phyloP scores from a whole-genome alignment of 2,888 invertebrate species.

The Tachina fera region DNA sequence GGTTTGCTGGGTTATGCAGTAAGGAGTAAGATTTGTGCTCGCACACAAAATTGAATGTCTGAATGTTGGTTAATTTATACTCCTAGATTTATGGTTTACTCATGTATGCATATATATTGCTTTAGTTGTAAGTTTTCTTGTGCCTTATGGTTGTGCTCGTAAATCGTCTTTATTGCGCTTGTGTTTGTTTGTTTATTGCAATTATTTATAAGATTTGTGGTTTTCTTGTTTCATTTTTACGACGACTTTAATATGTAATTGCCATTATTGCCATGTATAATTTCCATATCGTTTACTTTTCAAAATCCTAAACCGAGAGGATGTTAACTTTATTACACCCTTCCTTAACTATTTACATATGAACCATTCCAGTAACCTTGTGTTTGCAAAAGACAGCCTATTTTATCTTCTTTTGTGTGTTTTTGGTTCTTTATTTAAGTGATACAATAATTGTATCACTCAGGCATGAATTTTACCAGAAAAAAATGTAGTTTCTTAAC shows the following conservation, averaged over 20 bases:
- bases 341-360: constrained; percentile 15
- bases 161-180: constrained; percentile 75
- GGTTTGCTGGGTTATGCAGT: neutral
- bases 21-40: constrained; percentile 28
- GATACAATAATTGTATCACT: neutral
- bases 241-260: constrained; percentile 28
- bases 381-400: constrained; percentile 15
- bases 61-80: constrained; percentile 21
- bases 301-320: constrained; percentile 24
- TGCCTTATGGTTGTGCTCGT: constrained; percentile 73
- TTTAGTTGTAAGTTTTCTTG: constrained; percentile 41
- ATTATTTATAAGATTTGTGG: constrained; percentile 75
- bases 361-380: neutral
- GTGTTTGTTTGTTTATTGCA: constrained; percentile 73
- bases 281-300: constrained; percentile 53
- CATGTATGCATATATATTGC: constrained; percentile 1
- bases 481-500: neutral
- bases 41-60: neutral
- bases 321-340: constrained; percentile 44
- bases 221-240: constrained; percentile 61
- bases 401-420: constrained; percentile 5
- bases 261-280: constrained; percentile 14
- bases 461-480: constrained; percentile 36
- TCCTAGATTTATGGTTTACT: neutral
- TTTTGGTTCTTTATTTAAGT: constrained; percentile 11